Base-by-base conservation (phyloP, 37 sponge, comb jelly and placozoan species). In the Cliona cf. orientalis region DNA sequence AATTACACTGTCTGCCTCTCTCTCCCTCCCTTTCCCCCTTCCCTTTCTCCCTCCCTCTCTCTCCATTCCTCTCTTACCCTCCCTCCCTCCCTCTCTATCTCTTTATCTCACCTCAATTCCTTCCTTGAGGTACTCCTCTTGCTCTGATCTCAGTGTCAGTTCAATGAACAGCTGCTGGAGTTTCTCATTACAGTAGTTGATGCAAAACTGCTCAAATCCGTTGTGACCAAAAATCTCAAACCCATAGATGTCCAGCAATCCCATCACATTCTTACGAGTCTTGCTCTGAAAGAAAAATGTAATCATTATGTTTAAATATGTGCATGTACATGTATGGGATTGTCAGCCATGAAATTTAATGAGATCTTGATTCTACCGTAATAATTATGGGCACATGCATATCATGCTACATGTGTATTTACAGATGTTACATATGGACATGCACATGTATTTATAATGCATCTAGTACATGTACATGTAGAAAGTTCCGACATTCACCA, bases 131-230 rank as follows among this genome's bases (percentile, higher is more conserved):
- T 94, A 94, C 77, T 94, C 95, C 72, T 90, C 91, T 49, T 94
- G 95, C 82, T 94, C 95, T 5, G 87, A 80, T 41, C 83, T 87
- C 53, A 94, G 78, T 1, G 91, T 94, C 37, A 94, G 72, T 39
- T 94, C 91, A 60, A 94, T 90, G 81, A 94, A 94, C 60, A 94
- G 80, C 72, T 94, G 95, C 67, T 94, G 95, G 5, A 94, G 81
- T 55, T 94, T 94, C 82, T 94, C 95, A 46, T 94, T 94, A 79
- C 95, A 94, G 67, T 91, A 94, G 78, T 94, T 94, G 80, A 94
- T 94, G 69, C 95, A 94, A 61, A 94, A 94, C 82, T 94, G 95
- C 72, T 94, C 95, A 61, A 94, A 94, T 41, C 87, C 63, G 70
- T 90, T 90, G 23, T n/a, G 23, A 11, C n/a, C 75, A 36, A 92